Conservation (phyloP, 2,797 vertebrate genomes). For the Benthosema pterotum region DNA sequence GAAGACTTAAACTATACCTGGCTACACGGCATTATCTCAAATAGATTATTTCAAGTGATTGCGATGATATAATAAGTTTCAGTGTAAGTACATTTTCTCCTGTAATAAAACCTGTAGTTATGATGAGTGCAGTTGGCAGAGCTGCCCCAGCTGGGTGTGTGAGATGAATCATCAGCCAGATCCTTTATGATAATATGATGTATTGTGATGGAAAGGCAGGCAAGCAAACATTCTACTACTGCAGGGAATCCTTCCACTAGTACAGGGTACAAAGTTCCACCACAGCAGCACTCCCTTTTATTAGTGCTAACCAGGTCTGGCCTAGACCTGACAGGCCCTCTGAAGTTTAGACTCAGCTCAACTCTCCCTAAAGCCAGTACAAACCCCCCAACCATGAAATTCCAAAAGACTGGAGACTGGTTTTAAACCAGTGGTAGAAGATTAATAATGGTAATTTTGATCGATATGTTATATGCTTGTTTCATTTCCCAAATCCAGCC, state of each 20-base stretch:
- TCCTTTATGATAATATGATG: background rate
- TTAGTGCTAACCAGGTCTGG: constrained; percentile 14
- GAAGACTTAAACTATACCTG: too few species aligned
- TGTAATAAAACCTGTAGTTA: too few species aligned
- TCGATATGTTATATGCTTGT: too few species aligned
- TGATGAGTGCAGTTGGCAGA: background rate
- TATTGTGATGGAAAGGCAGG: background rate
- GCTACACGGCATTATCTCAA: too few species aligned
- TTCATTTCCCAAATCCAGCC: too few species aligned
- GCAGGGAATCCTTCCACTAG: constrained; percentile 3
- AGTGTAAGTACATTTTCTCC: too few species aligned
- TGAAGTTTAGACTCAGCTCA: constrained; percentile 35
- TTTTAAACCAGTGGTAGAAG: too few species aligned
- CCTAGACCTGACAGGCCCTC: constrained; percentile 30
- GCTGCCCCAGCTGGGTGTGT: background rate
- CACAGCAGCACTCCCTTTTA: constrained; percentile 8
- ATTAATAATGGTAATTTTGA: too few species aligned
- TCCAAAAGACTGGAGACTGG: constrained; percentile 16
- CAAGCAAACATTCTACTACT: constrained; percentile 21
- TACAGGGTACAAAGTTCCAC: constrained; percentile 23
- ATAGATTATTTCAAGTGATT: too few species aligned
- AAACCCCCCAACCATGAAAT: constrained; percentile 6
- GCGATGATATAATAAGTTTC: too few species aligned
- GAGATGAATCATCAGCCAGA: background rate
- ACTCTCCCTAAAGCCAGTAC: background rate